Evolutionary conservation across 2,113 vertebrate species (phyloP).

Genomic region (Scatophagus argus): DNA sequence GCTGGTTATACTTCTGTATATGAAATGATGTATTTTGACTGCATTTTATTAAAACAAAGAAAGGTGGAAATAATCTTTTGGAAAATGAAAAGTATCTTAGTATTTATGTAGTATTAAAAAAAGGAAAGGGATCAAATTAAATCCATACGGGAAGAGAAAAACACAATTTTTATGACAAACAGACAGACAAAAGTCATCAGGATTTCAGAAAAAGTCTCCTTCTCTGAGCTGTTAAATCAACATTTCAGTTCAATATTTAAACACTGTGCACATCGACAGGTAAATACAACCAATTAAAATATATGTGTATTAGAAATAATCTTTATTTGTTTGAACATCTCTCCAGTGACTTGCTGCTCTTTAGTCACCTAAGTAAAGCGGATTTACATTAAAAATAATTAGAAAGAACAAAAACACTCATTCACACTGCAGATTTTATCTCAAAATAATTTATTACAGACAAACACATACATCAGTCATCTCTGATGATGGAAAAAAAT

Average conservation of each 20-base stretch:
- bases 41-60: background rate
- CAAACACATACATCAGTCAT: background rate
- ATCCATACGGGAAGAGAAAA: background rate
- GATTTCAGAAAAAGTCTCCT: background rate
- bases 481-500: constrained; percentile 38
- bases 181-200: background rate
- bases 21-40: background rate
- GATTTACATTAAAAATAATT: background rate
- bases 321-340: background rate
- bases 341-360: background rate
- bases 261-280: background rate
- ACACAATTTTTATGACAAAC: background rate
- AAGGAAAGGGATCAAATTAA: background rate
- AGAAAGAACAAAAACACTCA: background rate
- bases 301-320: too few species aligned
- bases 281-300: background rate
- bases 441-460: constrained; percentile 61
- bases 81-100: background rate
- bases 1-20: background rate
- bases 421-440: background rate
- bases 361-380: background rate
- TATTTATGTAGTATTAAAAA: background rate
- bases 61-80: background rate
- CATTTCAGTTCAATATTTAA: background rate
- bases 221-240: background rate